Conservation (phyloP, 2,888 invertebrate species). For the Ashinkailepas kermadecensis region DNA sequence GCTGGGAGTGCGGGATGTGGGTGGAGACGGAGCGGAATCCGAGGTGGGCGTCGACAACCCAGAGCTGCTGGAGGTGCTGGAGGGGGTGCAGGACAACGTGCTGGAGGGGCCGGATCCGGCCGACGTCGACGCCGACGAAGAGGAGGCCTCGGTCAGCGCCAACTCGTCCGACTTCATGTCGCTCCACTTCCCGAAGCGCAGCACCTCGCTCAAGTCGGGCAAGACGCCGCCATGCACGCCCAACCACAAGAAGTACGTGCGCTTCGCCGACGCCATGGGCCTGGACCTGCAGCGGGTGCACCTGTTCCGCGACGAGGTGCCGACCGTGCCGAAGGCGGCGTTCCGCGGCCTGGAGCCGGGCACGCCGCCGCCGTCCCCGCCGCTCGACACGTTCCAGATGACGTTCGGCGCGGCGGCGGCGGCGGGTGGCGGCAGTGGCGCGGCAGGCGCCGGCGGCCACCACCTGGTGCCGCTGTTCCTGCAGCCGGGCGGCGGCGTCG, state of each 20-base stretch:
- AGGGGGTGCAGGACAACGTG: conserved; percentile 58
- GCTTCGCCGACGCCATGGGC: conserved; percentile 90
- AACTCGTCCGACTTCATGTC: not conserved
- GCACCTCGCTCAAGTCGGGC: conserved; percentile 79
- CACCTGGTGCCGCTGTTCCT: conserved; percentile 70
- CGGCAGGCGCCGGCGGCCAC: conserved; percentile 25
- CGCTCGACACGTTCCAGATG: conserved; percentile 19
- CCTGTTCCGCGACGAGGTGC: conserved; percentile 81
- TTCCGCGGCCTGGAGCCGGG: not conserved
- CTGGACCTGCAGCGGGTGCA: conserved; percentile 84
- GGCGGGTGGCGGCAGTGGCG: conserved; percentile 22
- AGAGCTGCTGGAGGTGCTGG: no score
- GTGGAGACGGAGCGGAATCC: no score
- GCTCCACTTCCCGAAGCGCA: conserved; percentile 58
- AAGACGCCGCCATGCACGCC: conserved; percentile 90
- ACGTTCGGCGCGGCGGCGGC: conserved; percentile 25
- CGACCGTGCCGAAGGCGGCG: conserved; percentile 73
- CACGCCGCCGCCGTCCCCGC: conserved; percentile 12
- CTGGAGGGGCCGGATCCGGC: conserved; percentile 81
- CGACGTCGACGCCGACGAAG: conserved; percentile 69
- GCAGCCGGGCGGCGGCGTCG: conserved; percentile 65
- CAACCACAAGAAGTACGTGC: conserved; percentile 78
- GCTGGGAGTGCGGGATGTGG: no score
- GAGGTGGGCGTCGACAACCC: no score
- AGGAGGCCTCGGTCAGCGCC: conserved; percentile 24